Evolutionary conservation across 2,888 invertebrate genomes (phyloP), one percentile per base, ranked within the genome.

Genomic region (Caradrina clavipalpis): DNA sequence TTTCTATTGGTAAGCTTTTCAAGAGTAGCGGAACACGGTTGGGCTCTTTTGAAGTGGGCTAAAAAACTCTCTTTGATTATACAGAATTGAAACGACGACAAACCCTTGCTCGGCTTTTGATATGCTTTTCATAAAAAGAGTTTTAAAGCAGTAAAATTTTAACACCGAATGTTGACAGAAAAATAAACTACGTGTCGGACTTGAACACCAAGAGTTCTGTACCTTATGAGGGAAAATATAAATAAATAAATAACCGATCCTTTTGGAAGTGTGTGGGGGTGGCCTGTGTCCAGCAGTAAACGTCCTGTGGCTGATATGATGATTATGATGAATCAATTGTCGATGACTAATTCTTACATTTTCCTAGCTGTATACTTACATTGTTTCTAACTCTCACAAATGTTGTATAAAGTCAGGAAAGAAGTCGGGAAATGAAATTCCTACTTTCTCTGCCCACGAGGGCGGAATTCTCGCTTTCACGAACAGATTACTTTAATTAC

Each of bases 121-220:
- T 70, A n/a, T 50, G n/a, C n/a, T 59, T 54, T 54, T 39, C 17
- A 15, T 65, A 15, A 61, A 39, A 61, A 42, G 39, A 15, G 17
- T 19, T 73, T 39, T n/a, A n/a, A 39, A 53, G 19, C 53, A 61
- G 72, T 69, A 26, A 19, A 72, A 53, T 22, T 58, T 42, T 42
- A 31, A n/a, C 39, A 21, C 19, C 13, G 11, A 21, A 50, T 50
- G 15, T 69, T 49, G 22, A 55, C 1, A 49, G 26, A 63, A 65
- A 65, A 59, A 42, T 13, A 4, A 15, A 15, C 26, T 42, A 13
- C 13, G 13, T 13, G 42, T 42, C 42, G 35, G 35, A 35, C 35
- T 35, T 35, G 35, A 8, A 1, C 35, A 35, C 7, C 35, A 11
- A 10, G 10, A 10, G 35, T 10, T 35, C 35, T 10, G 35, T 35